Evolutionary conservation across 1,140 invertebrate species (phyloP).

Genomic region (Bathynomus jamesi): DNA sequence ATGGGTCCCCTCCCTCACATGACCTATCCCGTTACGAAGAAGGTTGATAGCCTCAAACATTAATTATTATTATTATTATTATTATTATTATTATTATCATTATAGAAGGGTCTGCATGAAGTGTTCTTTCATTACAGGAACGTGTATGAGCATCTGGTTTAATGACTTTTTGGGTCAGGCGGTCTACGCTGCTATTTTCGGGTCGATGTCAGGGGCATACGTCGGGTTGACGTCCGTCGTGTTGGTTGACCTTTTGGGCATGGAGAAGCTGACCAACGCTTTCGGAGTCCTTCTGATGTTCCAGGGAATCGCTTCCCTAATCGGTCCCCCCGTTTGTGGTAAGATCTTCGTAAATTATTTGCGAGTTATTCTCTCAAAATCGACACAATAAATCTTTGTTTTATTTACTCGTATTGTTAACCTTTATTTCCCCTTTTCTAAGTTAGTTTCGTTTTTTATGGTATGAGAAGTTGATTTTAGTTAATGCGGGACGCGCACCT

Average conservation of each 20-base stretch:
- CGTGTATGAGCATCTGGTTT: conserved; percentile 65
- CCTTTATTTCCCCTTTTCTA: no score
- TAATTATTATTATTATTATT: neutral
- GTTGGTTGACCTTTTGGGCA: conserved; percentile 72
- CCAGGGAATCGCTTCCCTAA: conserved; percentile 80
- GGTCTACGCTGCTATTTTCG: conserved; percentile 72
- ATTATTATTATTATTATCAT: neutral
- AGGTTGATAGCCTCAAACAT: no score
- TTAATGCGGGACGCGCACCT: no score
- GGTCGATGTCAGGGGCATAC: conserved; percentile 83
- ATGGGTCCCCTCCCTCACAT: no score
- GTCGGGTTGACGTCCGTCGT: conserved; percentile 87
- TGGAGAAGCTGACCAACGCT: conserved; percentile 82
- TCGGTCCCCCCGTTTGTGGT: conserved; percentile 84
- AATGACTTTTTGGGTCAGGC: conserved; percentile 58
- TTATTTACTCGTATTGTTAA: no score
- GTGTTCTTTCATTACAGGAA: conserved; percentile 60
- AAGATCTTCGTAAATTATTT: conserved; percentile 32
- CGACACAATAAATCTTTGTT: no score
- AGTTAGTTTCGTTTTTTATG: no score
- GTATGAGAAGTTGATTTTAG: no score
- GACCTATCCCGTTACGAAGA: no score
- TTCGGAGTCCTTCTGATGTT: conserved; percentile 85
- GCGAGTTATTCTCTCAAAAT: no score
- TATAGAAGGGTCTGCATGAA: no score